A percentile compares a stretch with the other conserved stretches of the same genome.
Evolutionary conservation across 1,140 invertebrate genomes (phyloP).

Genomic region (Halyomorpha halys): DNA sequence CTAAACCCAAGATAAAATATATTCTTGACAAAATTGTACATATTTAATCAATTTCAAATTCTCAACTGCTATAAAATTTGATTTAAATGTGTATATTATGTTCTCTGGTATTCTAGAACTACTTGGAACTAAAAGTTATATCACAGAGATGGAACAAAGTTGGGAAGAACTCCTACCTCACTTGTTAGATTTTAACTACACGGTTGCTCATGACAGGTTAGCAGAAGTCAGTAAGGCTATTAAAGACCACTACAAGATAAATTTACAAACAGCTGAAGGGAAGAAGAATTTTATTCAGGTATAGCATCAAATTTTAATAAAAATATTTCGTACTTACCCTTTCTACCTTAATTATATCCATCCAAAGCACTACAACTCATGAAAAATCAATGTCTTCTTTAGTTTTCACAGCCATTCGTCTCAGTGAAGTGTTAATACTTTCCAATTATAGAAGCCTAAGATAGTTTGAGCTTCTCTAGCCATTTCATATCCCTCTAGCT

Average conservation of each 20-base stretch:
- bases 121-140: slow-evolving; percentile 7
- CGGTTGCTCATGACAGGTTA: slow-evolving; percentile 20
- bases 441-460: too few relatives aligned
- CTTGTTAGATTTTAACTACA: slow-evolving; percentile 29
- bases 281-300: slow-evolving; percentile 7
- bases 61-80: not conserved
- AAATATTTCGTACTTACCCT: not conserved
- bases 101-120: slow-evolving; percentile 25
- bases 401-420: too few relatives aligned
- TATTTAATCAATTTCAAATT: not conserved
- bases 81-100: not conserved
- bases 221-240: slow-evolving; percentile 22
- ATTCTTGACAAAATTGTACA: too few relatives aligned
- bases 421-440: too few relatives aligned
- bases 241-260: slow-evolving; percentile 24
- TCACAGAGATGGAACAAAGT: slow-evolving; percentile 26
- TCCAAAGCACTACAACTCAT: too few relatives aligned
- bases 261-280: not conserved
- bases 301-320: not conserved
- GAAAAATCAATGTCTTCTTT: too few relatives aligned
- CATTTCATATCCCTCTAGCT: too few relatives aligned
- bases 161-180: slow-evolving; percentile 29
- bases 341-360: not conserved
- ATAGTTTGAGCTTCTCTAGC: too few relatives aligned
- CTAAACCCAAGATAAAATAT: too few relatives aligned